A percentile compares a stretch with the other conserved stretches of the same genome.
Conservation (phyloP, 2,797 vertebrate genomes). For the Taeniopygia guttata region DNA sequence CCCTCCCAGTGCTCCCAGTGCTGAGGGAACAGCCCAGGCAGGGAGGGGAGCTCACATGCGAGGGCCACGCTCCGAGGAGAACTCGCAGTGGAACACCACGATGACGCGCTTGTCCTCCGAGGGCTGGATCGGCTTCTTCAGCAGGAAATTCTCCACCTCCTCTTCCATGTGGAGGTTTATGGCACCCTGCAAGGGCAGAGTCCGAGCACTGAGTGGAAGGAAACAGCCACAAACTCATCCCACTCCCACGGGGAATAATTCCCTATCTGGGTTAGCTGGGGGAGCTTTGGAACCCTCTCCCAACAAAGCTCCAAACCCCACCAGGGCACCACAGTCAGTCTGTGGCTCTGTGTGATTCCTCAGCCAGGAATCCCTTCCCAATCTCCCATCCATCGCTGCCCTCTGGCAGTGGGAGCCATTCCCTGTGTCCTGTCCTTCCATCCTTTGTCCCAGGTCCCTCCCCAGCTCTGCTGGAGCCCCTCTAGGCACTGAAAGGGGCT, state of each 20-base stretch:
- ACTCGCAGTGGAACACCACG: conserved; percentile 95
- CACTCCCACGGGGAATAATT: accelerated
- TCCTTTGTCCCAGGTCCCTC: accelerated
- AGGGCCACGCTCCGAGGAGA: conserved; percentile 93
- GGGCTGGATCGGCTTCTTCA: conserved; percentile 81
- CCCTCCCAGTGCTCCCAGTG: no score
- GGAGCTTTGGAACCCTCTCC: not conserved
- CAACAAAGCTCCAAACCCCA: not conserved
- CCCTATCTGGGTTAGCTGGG: not conserved
- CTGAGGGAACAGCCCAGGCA: accelerated
- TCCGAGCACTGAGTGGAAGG: accelerated
- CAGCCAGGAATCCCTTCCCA: not conserved
- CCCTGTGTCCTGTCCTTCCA: not conserved
- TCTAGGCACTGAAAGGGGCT: accelerated
- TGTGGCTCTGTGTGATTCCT: not conserved
- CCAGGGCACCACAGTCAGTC: accelerated
- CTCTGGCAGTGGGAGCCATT: not conserved
- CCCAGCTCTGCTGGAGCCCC: not conserved
- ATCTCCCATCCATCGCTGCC: accelerated
- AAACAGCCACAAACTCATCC: accelerated
- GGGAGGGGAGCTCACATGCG: conserved; percentile 79
- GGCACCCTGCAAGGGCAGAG: conserved; percentile 77
- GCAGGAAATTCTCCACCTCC: conserved; percentile 84
- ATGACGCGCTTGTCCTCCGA: conserved; percentile 82
- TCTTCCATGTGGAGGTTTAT: conserved; percentile 94